A percentile compares a stretch with the other conserved stretches of the same genome.
These are phyloP conservation scores for Anguilla japonica DNA, from an alignment of 2,113 vertebrate species.

Conservation along the genomic window DNA sequence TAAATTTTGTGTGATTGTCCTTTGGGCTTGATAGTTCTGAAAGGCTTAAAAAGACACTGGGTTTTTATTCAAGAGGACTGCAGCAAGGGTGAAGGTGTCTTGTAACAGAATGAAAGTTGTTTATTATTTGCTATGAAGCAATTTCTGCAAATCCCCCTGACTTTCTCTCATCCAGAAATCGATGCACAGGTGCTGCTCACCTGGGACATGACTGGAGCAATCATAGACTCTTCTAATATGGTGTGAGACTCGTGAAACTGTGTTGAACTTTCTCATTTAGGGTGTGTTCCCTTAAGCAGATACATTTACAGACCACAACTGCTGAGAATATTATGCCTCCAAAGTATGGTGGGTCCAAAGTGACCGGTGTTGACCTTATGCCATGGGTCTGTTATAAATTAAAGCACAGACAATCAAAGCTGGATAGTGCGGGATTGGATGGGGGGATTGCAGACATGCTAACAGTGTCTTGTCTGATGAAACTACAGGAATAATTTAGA, in stretches of 20 bases:
- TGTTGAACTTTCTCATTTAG: constrained; percentile 47
- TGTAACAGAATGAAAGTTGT: not conserved
- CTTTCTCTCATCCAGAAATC: not conserved
- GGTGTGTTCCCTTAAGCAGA: not conserved
- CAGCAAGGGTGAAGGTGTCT: not conserved
- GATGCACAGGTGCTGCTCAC: constrained; percentile 30
- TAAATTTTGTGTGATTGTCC: not conserved
- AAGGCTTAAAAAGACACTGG: constrained; percentile 12
- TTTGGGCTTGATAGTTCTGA: not conserved
- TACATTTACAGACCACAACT: not conserved
- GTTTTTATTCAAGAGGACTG: constrained; percentile 1
- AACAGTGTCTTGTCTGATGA: not conserved
- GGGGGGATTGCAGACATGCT: not conserved
- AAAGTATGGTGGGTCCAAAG: not conserved
- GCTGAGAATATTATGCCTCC: not conserved
- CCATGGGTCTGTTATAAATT: not conserved
- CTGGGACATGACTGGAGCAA: constrained; percentile 70
- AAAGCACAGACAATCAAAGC: not conserved
- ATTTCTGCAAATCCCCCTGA: constrained; percentile 22
- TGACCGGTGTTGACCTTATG: not conserved
- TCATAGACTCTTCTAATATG: constrained; percentile 57
- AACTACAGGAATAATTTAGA: not conserved
- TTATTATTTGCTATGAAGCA: not conserved
- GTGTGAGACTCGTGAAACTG: constrained; percentile 52
- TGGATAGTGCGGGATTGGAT: not conserved